Conservation (phyloP, 2,113 vertebrate species). For the Phylloscopus trochiloides region DNA sequence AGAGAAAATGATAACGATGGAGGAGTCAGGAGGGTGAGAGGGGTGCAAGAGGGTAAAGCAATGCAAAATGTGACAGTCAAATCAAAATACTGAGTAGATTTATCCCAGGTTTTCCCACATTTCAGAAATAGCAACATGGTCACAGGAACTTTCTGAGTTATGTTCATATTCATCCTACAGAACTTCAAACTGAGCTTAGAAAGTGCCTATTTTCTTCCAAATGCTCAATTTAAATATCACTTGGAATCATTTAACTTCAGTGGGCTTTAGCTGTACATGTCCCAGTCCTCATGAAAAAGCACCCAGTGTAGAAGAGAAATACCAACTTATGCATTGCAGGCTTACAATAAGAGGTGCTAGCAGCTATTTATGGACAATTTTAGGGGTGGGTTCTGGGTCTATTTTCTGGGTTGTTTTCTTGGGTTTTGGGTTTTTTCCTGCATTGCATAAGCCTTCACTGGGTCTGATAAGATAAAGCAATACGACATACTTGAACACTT, state of each 20-base stretch:
- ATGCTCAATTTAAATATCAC: neutral
- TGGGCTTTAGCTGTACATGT: neutral
- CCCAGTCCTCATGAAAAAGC: neutral
- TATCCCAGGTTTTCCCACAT: neutral
- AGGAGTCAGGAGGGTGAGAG: fast-evolving
- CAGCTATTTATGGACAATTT: neutral
- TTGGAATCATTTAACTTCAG: neutral
- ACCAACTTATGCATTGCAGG: fast-evolving
- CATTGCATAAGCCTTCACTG: neutral
- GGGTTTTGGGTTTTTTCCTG: neutral
- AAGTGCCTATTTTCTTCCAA: neutral
- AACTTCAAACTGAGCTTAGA: neutral
- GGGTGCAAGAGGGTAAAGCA: neutral
- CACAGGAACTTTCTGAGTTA: neutral
- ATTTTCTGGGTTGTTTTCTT: neutral
- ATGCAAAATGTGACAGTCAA: neutral
- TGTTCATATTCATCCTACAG: neutral
- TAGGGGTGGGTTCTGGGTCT: neutral
- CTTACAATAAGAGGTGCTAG: neutral
- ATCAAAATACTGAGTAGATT: neutral
- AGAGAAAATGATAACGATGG: neutral
- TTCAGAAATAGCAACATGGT: neutral
- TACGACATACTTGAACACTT: neutral
- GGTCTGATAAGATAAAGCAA: neutral
- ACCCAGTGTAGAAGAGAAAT: neutral